These are phyloP conservation scores for Apeltes quadracus DNA, from an alignment of 2,113 vertebrate species.

Conservation along the genomic window DNA sequence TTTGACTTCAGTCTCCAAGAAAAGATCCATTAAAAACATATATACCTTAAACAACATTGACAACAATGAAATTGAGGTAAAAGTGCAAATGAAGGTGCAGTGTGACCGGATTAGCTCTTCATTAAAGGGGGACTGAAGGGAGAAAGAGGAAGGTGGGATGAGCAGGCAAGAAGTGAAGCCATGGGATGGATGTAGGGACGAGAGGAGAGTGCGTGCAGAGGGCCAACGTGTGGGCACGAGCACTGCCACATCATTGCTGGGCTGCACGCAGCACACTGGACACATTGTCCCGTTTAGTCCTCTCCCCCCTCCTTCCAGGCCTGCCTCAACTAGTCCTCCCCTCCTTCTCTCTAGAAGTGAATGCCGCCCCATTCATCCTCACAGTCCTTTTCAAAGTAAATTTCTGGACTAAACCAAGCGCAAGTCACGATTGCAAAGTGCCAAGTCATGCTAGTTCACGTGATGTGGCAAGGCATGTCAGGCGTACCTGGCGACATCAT, in stretches of 20 bases:
- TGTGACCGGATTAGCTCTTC: no score
- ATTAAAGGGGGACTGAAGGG: neutral
- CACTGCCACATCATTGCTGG: conserved; percentile 76
- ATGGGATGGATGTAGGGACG: conserved; percentile 19
- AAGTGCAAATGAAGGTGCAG: no score
- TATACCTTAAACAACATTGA: neutral
- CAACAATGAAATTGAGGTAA: no score
- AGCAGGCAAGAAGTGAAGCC: neutral
- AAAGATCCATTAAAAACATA: no score
- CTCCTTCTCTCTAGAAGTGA: conserved; percentile 42
- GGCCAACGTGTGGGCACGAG: conserved; percentile 51
- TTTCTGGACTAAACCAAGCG: neutral
- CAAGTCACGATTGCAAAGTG: neutral
- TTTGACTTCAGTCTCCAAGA: no score
- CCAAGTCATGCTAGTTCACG: neutral
- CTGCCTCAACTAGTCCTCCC: conserved; percentile 32
- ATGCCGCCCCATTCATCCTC: conserved; percentile 53
- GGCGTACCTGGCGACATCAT: no score
- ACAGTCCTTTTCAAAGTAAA: conserved; percentile 15
- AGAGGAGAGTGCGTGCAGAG: conserved; percentile 44
- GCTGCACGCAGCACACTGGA: conserved; percentile 70
- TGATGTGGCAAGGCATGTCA: neutral
- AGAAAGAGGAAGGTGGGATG: neutral
- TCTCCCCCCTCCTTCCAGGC: conserved; percentile 34
- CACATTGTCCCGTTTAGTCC: conserved; percentile 69